Percentiles rank a stretch among this genome's conserved stretches.
These are phyloP conservation scores for Anarrhichthys ocellatus DNA, from an alignment of 2,113 vertebrate genomes.

Conservation along the genomic window DNA sequence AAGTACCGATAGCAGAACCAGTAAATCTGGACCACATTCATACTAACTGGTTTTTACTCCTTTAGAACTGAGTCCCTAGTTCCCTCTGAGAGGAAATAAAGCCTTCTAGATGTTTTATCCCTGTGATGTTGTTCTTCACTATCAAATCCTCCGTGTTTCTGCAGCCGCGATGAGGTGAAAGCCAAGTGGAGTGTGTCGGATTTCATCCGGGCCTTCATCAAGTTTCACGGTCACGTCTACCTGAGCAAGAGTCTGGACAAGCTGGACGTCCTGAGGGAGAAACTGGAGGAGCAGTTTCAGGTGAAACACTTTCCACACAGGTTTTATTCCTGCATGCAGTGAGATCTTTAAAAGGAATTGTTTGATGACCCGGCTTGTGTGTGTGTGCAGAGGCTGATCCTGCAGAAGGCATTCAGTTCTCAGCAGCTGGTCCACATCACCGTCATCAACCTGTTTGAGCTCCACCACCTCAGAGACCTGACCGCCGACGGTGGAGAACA, in stretches of 20 bases:
- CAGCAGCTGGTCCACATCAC: constrained; percentile 99
- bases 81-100: neutral
- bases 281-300: constrained; percentile 98
- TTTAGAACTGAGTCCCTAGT: no score
- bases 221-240: constrained; percentile 98
- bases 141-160: neutral
- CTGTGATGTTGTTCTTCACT: neutral
- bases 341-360: no score
- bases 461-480: constrained; percentile 96
- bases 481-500: constrained; percentile 89
- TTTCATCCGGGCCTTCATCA: constrained; percentile 98
- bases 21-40: no score
- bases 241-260: constrained; percentile 96
- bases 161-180: constrained; percentile 96
- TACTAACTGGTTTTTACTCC: no score
- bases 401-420: constrained; percentile 97
- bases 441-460: constrained; percentile 97
- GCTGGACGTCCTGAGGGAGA: constrained; percentile 92
- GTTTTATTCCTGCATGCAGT: fast-evolving
- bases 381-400: constrained; percentile 88
- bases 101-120: neutral
- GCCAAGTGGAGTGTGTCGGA: constrained; percentile 96
- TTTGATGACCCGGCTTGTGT: no score
- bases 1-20: no score
- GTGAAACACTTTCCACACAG: constrained; percentile 66